Percentiles rank a stretch among this genome's conserved stretches.
Conservation (phyloP, 2,113 vertebrate genomes). For the rat (Rattus norvegicus) region DNA sequence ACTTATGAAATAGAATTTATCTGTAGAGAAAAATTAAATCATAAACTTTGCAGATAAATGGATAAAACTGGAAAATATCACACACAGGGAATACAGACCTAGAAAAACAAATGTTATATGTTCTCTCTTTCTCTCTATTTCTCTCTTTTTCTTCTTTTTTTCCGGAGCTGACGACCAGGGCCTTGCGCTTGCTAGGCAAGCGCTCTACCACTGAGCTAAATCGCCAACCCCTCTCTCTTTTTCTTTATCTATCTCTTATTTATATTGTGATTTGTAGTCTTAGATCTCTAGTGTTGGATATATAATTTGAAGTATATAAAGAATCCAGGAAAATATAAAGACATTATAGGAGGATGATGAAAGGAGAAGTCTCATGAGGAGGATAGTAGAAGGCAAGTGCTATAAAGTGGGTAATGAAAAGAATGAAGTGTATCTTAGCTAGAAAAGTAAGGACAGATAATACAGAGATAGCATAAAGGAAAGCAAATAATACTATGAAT, state of each 20-base stretch:
- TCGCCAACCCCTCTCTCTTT: too few relatives aligned
- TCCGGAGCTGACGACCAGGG: too few relatives aligned
- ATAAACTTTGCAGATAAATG: not conserved
- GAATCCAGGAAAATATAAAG: not conserved
- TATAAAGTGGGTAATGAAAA: not conserved
- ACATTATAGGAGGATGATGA: not conserved
- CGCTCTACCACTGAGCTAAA: too few relatives aligned
- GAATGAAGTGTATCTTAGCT: not conserved
- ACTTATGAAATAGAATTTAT: not conserved
- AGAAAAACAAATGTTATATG: not conserved
- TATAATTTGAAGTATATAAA: not conserved
- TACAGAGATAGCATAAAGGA: not conserved
- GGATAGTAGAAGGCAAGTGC: not conserved
- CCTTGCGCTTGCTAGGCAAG: too few relatives aligned
- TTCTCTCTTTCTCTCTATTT: not conserved
- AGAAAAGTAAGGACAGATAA: not conserved
- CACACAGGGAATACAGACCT: too few relatives aligned
- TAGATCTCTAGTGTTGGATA: not conserved
- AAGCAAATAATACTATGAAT: not conserved
- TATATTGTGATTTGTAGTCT: not conserved
- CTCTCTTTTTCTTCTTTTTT: not conserved
- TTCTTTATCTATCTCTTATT: not conserved
- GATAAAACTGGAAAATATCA: not conserved
- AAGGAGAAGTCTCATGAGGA: not conserved
- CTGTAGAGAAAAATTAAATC: not conserved